Evolutionary conservation across 2,888 invertebrate genomes (phyloP), one percentile per base, ranked within the genome.

Genomic region (Dascillus cervinus): DNA sequence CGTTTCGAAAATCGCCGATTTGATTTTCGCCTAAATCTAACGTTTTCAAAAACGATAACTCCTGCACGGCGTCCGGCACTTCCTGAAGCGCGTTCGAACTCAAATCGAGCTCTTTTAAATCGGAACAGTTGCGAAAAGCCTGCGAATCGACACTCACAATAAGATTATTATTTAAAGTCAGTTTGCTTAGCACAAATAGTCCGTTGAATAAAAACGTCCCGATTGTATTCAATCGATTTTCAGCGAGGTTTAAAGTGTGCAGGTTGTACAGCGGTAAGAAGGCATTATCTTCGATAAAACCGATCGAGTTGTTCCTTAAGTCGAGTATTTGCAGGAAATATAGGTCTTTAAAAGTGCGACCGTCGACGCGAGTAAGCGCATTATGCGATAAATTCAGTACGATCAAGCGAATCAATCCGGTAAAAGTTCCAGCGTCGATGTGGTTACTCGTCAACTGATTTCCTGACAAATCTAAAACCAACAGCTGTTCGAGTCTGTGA

Each of bases 11-110:
- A 29, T 76, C 75, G 21, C 77, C 77, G 52, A 96, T 87, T 63
- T 84, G 82, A 69, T 95, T 96, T 65, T 92, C 90, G 27, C 90
- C 91, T 53, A 96, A 71, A 64, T 92, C 90, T 30, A 96, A 71
- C 1, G 87, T 87, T 65, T 88, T 87, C 43, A 95, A 67, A 60
- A 88, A 82, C 26, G 82, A 75, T 32, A 90, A 68, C 55, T 85
- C 86, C 64, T 79, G 79, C 36, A 90, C 66, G 2, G 88, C 88
- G 56, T 82, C 82, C 3, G 92, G 91, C 41, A 92, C 82, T 45
- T 79, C 75, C 38, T 75, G 68, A 44, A 92, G 69, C 52, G 85
- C 82, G 67, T 92, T 92, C 12, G 87, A 86, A 62, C 88, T 88
- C 38, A 92, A 67, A 62, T 90, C 90, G 29, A 92, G 68, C 60